Evolutionary conservation across 2,888 invertebrate genomes (phyloP), one percentile per base, ranked within the genome.

Genomic region (Artemia sinica): DNA sequence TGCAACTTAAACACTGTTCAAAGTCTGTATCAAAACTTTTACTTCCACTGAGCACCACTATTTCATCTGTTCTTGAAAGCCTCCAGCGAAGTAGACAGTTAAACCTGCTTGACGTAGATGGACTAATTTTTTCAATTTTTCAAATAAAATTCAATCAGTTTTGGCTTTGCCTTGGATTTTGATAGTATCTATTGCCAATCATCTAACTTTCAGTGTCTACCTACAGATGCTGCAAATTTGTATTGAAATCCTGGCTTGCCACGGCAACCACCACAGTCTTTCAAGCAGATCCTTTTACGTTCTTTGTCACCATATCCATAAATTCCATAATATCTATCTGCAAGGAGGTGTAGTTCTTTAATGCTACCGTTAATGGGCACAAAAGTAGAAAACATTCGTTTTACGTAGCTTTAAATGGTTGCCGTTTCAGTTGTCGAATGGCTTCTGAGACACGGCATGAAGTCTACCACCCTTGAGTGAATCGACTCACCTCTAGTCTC

Each of bases 141-240:
- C 5, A 41, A 41, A 41, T n/a, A 14, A 52, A 52, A 14, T 14
- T 52, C 58, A 52, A 52, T 52, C 58, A 5, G 58, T 52, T 14
- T 52, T 52, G 58, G 5, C 58, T 52, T 52, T 52, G 58, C 58
- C 58, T 52, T 52, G 58, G 58, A 52, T 2, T 52, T 52, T 52
- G 58, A 52, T 13, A 52, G 58, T 52, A 52, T n/a, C 58, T 2
- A 52, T 12, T 52, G 12, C 52, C 52, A 52, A 2, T 2, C 52
- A 52, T 52, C 52, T 52, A 52, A n/a, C 13, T 52, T 52, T 52
- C 13, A 52, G 52, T 52, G 52, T 52, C 52, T 52, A 52, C 2
- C 52, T 52, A 52, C 13, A 52, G 52, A 13, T n/a, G 58, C 58
- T 5, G 58, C 58, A 52, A 14, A 52, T 14, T 3, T 52, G 58